Evolutionary conservation across 2,797 vertebrate species (phyloP), one percentile per base, ranked within the genome.

Genomic region (Cirrhinus molitorella): DNA sequence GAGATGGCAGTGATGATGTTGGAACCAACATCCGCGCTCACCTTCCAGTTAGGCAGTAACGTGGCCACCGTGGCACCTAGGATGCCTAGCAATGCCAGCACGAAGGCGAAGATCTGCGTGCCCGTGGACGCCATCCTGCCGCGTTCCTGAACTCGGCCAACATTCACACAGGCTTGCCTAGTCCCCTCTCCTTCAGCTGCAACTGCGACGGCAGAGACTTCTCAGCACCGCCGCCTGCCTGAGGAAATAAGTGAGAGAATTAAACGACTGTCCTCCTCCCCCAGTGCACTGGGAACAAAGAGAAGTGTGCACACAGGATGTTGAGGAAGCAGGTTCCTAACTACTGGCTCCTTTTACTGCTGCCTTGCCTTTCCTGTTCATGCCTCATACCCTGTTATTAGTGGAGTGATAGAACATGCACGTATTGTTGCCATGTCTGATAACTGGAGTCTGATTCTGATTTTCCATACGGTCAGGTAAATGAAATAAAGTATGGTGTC

Each of bases 121-220:
- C 96, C 95, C 0, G 93, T 94, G n/a, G 96, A 97, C 89, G 94
- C 95, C 98, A 99, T 99, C 93, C 88, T 87, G 87, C 89, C 87
- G 25, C 86, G 91, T 89, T 91, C 83, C 55, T 71, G 25, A 73
- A 40, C 85, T 85, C 86, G 85, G 89, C 95, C 91, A 92, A 89
- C 93, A 79, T 94, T 88, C 91, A 94, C 92, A 93, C 92, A 78
- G 89, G 87, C 66, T 87, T 89, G 89, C 90, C 88, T 87, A 71
- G 86, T 88, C 90, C 89, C 83, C 78, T 88, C 87, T 71, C 88
- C 31, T 81, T 82, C 87, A 88, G 91, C 90, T 88, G 92, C 89
- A 72, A 81, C 90, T 87, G 91, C 87, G 90, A 90, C 90, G 89
- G 90, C 90, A 86, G 85, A 85, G 88, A 73, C 91, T 72, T 89